Percentiles rank a stretch among this genome's conserved stretches.
Evolutionary conservation across 2,113 vertebrate species (phyloP).

Genomic region (Sinocyclocheilus anophthalmus): DNA sequence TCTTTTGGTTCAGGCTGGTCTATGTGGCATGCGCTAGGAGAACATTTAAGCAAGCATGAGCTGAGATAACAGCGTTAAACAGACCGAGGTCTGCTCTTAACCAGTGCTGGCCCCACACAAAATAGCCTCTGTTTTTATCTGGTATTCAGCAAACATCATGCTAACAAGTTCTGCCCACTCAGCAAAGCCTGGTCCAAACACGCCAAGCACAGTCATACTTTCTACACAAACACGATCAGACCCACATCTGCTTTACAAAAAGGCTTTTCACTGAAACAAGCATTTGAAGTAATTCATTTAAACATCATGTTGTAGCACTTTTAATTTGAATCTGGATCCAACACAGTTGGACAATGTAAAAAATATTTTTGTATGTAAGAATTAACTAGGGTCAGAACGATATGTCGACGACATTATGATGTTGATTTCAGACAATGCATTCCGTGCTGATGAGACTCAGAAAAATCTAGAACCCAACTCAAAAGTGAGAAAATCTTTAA

Average conservation of each 20-base stretch:
- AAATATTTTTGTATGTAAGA: neutral
- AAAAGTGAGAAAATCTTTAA: neutral
- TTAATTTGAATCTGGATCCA: neutral
- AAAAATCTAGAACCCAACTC: too few relatives aligned
- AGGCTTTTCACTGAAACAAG: slow-evolving; percentile 18
- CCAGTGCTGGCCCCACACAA: slow-evolving; percentile 63
- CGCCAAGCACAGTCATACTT: slow-evolving; percentile 19
- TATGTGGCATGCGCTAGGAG: slow-evolving; percentile 21
- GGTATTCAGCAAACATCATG: slow-evolving; percentile 67
- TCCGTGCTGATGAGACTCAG: too few relatives aligned
- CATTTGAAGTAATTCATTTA: neutral
- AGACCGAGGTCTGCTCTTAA: slow-evolving; percentile 52
- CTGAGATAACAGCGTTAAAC: slow-evolving; percentile 48
- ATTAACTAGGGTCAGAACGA: too few relatives aligned
- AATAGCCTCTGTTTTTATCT: slow-evolving; percentile 72
- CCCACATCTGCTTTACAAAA: slow-evolving; percentile 10
- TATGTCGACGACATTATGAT: neutral
- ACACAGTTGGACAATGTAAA: neutral
- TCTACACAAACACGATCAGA: slow-evolving; percentile 27
- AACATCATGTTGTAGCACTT: neutral
- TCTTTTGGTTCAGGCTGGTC: slow-evolving; percentile 1
- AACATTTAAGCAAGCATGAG: slow-evolving; percentile 13
- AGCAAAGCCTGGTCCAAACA: slow-evolving; percentile 45
- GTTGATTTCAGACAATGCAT: too few relatives aligned
- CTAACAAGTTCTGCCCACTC: slow-evolving; percentile 44